Percentiles rank a stretch among this genome's conserved stretches.
phyloP scores from a whole-genome alignment of 2,113 vertebrate genomes.

The Otis tarda region DNA sequence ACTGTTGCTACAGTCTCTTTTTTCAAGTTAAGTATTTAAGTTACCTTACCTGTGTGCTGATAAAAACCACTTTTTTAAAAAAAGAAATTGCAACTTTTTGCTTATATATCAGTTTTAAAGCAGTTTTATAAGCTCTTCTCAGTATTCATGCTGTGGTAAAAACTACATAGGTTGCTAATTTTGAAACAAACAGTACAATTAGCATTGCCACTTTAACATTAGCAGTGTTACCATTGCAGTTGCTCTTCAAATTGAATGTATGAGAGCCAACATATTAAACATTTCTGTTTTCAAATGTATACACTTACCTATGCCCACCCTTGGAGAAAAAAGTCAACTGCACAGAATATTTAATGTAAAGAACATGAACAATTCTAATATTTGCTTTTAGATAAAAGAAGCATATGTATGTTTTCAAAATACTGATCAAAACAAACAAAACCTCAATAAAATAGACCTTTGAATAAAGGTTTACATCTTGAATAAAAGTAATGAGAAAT shows the following conservation, averaged over 20 bases:
- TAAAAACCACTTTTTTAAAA: not conserved
- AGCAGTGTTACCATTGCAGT: not conserved
- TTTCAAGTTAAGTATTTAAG: not conserved
- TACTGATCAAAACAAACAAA: not conserved
- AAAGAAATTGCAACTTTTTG: not conserved
- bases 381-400: not conserved
- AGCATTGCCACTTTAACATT: not conserved
- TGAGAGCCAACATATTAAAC: not conserved
- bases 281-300: not conserved
- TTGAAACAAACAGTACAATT: not conserved
- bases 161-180: not conserved
- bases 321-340: not conserved
- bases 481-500: not conserved
- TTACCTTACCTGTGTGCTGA: fast-evolving
- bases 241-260: not conserved
- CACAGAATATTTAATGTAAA: not conserved
- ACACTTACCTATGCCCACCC: not conserved
- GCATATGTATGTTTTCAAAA: not conserved
- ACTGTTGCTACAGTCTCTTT: not conserved
- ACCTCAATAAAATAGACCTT: not conserved
- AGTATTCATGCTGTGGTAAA: not conserved
- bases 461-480: not conserved
- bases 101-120: not conserved
- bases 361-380: not conserved
- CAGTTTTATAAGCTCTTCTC: not conserved